Evolutionary conservation across 2,797 vertebrate species (phyloP), one percentile per base, ranked within the genome.

Genomic region (Anas georgica): DNA sequence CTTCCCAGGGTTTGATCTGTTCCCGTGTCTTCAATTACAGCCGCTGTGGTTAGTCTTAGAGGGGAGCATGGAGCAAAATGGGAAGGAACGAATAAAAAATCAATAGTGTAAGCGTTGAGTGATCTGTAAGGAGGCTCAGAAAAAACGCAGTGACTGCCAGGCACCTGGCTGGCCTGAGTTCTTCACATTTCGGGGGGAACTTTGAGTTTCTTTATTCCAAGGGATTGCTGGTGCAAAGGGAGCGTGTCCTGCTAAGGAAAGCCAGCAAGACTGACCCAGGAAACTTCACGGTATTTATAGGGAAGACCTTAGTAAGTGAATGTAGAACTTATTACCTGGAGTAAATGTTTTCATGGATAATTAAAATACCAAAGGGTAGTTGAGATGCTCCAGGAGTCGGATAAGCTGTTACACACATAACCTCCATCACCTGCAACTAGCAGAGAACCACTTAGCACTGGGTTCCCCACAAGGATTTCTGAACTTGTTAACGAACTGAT

Each of bases 31-130:
- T 94, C 91, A 94, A 28, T 91, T 90, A 84, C 81, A 76, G 5
- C 52, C 37, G 15, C 21, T 89, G 28, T 68, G 54, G 21, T 78
- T 86, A 46, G 46, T 58, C 59, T 52, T 79, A 46, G 0, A 89
- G 82, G 26, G 31, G 31, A 89, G 4, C 1, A 0, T 35, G 48
- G 20, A 82, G 41, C 14, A 64, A 83, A 88, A 79, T 73, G 33
- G 85, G 83, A 86, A 94, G 67, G 77, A 93, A 59, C 80, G 58
- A 88, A 48, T 85, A 62, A 96, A 96, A 93, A 93, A 88, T 91
- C 87, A 64, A 64, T 94, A 86, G 64, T 5, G 2, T 59, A 68
- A 59, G 86, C 45, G 67, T n/a, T 0, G 3, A 82, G 68, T 77
- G 81, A 82, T 88, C 60, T 86, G 63, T 68, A 86, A 74, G 80